Base-by-base conservation (phyloP, 2,797 vertebrate species). In the Phoxinus dragarum region DNA sequence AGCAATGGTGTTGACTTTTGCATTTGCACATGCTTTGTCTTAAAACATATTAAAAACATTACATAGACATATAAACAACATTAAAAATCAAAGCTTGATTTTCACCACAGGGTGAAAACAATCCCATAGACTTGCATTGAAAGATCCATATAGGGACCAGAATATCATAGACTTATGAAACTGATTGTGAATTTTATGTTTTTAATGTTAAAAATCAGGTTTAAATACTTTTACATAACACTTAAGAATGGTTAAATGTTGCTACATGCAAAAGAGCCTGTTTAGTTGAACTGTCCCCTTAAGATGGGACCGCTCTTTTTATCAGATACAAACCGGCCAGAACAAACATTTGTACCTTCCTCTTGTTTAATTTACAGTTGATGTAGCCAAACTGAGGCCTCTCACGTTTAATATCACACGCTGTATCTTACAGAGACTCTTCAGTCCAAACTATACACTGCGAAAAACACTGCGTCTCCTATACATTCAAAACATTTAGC, bases 311-410 rank as follows among this genome's bases (percentile, higher is more conserved):
- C 54, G 21, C 40, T 12, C 31, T 23, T 7, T 61, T 42, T 47
- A 42, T 71, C 40, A 40, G 54, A 61, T 27, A 40, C 31, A 81
- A 59, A n/a, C 36, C 10, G 12, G 21, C 78, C 27, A 69, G 23
- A 73, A 47, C 54, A 72, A 73, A 59, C 54, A 82, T 47, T 36
- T 2, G 10, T 36, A 34, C 52, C 49, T 82, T 47, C 19, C 40
- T 82, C 81, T 74, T 82, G 81, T 74, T 64, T 82, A n/a, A 74
- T 82, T 47, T 64, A 10, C 54, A 47, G 56, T n/a, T 74, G 36
- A 59, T 36, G n/a, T n/a, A 74, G 56, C 27, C 69, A 74, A 64
- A 82, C 44, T 36, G 6, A 64, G 19, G 23, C 52, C 5, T 42
- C 23, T 40, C 23, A n/a, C 3, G 1, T 34, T 34, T 49, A 36